Base-by-base conservation (phyloP, 2,888 invertebrate genomes). In the Venusia cambrica region DNA sequence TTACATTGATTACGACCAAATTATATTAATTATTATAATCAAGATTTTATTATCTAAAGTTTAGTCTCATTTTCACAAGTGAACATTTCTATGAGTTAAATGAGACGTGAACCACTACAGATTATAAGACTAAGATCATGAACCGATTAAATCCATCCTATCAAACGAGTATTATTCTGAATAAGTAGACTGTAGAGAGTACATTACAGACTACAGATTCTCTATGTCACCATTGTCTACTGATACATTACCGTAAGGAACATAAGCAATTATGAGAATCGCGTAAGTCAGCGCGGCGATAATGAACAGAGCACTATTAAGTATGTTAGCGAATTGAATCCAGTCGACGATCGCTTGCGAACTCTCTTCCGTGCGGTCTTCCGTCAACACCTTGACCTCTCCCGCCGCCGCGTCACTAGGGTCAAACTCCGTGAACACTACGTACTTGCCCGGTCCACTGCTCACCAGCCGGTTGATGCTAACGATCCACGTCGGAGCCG, bases 341-440 rank as follows among this genome's bases (percentile, higher is more conserved):
- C 87, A 87, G 19, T 84, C 84, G n/a, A 54, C 37, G 10, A 50
- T 35, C 1, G 54, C 47, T n/a, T 51, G 54, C 0, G 60, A 17
- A 6, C 18, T 38, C 4, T 38, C 39, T 0, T 44, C 24, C 6
- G 39, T n/a, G 44, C 14, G 56, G 2, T 74, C 74, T 16, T 73
- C 76, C 1, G 67, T 52, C 2, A 72, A 48, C 3, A 46, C 45
- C 49, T 71, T 76, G 2, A 49, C 57, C 12, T 73, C 73, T 1
- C 47, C 31, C n/a, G 36, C 15, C 12, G 36, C 15, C 12, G 39
- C 13, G 15, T 73, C 68, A 29, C 48, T 68, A 1, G 81, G 75
- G 36, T 84, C 85, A 38, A 85, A 83, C 48, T 87, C 87, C 0
- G 78, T 80, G 48, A 87, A 84, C 7, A 84, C 65, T 0, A 77